These are phyloP conservation scores for Parascotia fuliginaria DNA, from an alignment of 2,888 invertebrate genomes.

Conservation along the genomic window DNA sequence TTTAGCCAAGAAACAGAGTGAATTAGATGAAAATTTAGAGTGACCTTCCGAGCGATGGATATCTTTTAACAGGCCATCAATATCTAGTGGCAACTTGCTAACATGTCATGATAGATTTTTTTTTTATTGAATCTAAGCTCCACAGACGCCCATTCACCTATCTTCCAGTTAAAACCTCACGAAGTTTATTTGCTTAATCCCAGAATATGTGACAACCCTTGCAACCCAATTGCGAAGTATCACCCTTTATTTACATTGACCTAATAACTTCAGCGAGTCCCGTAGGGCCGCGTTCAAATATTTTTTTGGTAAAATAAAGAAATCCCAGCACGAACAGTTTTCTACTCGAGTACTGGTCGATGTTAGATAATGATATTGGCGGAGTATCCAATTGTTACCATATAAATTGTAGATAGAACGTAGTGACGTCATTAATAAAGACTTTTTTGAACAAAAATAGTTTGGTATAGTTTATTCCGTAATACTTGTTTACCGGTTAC, in stretches of 20 bases:
- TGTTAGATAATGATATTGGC: slow-evolving; percentile 7
- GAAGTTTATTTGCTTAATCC: slow-evolving; percentile 43
- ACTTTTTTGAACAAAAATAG: too few species aligned
- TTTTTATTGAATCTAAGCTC: too few species aligned
- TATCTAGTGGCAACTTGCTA: too few species aligned
- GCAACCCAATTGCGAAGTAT: slow-evolving; percentile 55
- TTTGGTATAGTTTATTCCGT: too few species aligned
- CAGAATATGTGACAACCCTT: slow-evolving; percentile 50
- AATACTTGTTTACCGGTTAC: too few species aligned
- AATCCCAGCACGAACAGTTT: slow-evolving; percentile 22
- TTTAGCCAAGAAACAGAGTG: too few species aligned
- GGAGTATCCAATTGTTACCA: not conserved
- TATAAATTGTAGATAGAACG: not conserved
- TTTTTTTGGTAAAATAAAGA: slow-evolving; percentile 42
- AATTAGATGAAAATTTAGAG: too few species aligned
- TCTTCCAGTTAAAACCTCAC: not conserved
- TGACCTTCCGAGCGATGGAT: too few species aligned
- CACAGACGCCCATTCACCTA: not conserved
- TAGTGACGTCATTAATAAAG: too few species aligned
- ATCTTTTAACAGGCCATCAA: too few species aligned
- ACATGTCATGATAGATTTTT: too few species aligned
- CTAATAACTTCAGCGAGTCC: slow-evolving; percentile 59
- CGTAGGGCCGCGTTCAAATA: slow-evolving; percentile 53
- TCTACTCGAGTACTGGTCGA: slow-evolving; percentile 19
- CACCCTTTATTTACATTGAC: slow-evolving; percentile 64